Evolutionary conservation across 2,888 invertebrate species (phyloP).

Genomic region (Terebella lapidaria): DNA sequence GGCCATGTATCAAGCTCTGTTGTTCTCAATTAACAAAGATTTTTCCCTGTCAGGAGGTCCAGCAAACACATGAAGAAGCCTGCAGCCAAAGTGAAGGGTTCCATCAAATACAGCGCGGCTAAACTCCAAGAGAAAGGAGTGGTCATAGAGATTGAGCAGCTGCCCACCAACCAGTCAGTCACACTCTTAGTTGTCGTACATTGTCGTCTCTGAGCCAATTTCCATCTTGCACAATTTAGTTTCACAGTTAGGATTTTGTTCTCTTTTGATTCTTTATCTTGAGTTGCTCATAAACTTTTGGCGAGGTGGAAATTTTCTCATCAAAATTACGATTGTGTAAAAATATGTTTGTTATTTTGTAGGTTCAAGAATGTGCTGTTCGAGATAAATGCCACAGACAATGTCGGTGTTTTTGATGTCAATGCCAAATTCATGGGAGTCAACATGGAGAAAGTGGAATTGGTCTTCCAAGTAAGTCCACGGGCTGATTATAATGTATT

Average conservation of each 20-base stretch:
- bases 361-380: slow-evolving; percentile 70
- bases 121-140: slow-evolving; percentile 70
- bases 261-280: not conserved
- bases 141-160: slow-evolving; percentile 66
- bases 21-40: too few species aligned
- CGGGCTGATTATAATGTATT: not conserved
- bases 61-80: too few species aligned
- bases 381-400: slow-evolving; percentile 64
- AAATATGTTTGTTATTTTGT: too few species aligned
- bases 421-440: slow-evolving; percentile 74
- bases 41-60: too few species aligned
- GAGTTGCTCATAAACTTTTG: too few species aligned
- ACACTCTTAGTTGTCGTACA: not conserved
- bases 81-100: slow-evolving; percentile 20
- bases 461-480: slow-evolving; percentile 21
- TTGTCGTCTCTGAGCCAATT: too few species aligned
- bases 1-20: too few species aligned
- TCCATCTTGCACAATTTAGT: too few species aligned
- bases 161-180: slow-evolving; percentile 62
- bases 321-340: too few species aligned
- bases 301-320: too few species aligned
- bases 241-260: not conserved
- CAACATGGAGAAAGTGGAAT: slow-evolving; percentile 66
- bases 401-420: slow-evolving; percentile 66
- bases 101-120: slow-evolving; percentile 64